A percentile compares a stretch with the other conserved stretches of the same genome.
Evolutionary conservation across 2,888 invertebrate species (phyloP).

Genomic region (Hetaerina titia): DNA sequence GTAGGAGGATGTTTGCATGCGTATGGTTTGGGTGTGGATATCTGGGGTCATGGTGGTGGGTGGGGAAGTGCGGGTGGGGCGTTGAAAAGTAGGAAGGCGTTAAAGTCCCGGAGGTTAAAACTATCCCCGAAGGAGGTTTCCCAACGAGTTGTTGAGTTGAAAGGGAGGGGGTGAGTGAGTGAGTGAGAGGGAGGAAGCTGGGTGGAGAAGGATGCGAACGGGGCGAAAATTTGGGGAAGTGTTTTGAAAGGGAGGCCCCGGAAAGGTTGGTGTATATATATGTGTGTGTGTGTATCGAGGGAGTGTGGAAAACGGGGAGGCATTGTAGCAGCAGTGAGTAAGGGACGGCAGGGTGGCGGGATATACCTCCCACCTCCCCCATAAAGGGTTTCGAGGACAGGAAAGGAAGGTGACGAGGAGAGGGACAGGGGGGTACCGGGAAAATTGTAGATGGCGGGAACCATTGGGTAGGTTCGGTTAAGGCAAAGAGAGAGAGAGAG

Average conservation of each 20-base stretch:
- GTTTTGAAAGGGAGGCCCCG: background rate
- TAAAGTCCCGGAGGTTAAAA: slow-evolving; percentile 37
- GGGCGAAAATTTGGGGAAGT: slow-evolving; percentile 31
- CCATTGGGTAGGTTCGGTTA: background rate
- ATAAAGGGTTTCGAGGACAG: background rate
- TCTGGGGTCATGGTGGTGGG: background rate
- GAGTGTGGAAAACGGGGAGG: background rate
- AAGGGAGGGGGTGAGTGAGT: background rate
- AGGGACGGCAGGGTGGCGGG: background rate
- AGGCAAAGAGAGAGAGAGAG: background rate
- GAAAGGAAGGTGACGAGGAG: background rate
- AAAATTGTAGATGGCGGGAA: background rate
- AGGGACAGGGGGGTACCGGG: background rate
- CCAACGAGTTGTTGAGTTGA: slow-evolving; percentile 14
- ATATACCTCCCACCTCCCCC: background rate
- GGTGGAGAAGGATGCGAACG: background rate
- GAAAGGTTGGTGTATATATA: background rate
- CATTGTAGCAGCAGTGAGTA: background rate
- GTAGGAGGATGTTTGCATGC: background rate
- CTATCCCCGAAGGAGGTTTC: slow-evolving; percentile 33
- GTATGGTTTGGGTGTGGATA: background rate
- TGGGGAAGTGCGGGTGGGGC: background rate
- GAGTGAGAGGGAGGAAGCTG: background rate
- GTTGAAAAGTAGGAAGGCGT: slow-evolving; percentile 52
- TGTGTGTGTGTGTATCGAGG: background rate